Percentiles rank a stretch among this genome's conserved stretches.
These are phyloP conservation scores for Erpetoichthys calabaricus DNA, from an alignment of 2,797 vertebrate species.

Conservation along the genomic window DNA sequence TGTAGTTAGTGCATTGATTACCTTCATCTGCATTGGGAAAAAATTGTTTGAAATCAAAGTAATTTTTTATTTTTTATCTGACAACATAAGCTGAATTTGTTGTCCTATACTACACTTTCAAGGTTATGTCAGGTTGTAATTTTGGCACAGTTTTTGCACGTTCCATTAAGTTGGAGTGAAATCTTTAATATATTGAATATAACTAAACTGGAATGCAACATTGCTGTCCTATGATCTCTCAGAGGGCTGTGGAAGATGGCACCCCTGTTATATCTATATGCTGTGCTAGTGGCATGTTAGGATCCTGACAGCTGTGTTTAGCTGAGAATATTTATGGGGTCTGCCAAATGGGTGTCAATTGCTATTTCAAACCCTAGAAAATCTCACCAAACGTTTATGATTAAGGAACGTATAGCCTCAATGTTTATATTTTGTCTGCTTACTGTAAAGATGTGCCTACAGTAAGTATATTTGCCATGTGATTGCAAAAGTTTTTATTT, in stretches of 20 bases:
- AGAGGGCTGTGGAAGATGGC: not conserved
- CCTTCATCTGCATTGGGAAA: no score
- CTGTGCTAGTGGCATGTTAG: not conserved
- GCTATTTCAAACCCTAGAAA: not conserved
- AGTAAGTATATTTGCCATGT: no score
- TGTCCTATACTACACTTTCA: no score
- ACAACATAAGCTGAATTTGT: no score
- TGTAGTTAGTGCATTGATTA: no score
- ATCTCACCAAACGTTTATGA: no score
- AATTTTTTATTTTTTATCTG: no score
- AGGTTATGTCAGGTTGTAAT: not conserved
- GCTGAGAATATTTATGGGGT: constrained; percentile 12
- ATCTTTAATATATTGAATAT: not conserved
- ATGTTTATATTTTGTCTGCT: no score
- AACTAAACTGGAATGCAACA: not conserved
- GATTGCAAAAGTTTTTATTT: no score
- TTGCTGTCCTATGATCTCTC: not conserved
- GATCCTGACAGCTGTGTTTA: constrained; percentile 18
- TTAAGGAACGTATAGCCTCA: no score
- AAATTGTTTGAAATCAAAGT: no score
- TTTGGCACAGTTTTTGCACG: not conserved
- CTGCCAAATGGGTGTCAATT: constrained; percentile 4
- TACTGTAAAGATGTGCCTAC: no score
- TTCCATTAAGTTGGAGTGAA: not conserved
- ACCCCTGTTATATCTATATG: not conserved